phyloP scores from a whole-genome alignment of 2,113 vertebrate genomes.

The Cranoglanis bouderius region DNA sequence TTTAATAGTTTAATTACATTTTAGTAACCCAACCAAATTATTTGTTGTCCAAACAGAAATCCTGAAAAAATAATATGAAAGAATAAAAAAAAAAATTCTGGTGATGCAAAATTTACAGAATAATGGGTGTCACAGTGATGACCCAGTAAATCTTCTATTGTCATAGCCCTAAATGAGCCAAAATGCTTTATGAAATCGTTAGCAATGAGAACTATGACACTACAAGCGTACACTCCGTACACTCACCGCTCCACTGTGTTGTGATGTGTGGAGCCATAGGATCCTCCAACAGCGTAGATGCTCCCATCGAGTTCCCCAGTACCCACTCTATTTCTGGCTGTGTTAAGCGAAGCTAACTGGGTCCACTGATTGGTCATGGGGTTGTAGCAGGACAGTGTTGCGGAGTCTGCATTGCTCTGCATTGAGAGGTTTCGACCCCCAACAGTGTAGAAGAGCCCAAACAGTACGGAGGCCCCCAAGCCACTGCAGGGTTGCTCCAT shows the following conservation, averaged over 20 bases:
- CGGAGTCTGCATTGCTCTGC: constrained; percentile 72
- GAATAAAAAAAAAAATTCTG: neutral
- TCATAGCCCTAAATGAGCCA: neutral
- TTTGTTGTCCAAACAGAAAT: neutral
- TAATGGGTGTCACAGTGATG: neutral
- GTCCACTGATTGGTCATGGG: constrained; percentile 83
- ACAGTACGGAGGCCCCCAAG: constrained; percentile 76
- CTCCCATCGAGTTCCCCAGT: constrained; percentile 75
- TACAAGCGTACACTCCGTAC: neutral
- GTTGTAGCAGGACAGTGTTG: constrained; percentile 78
- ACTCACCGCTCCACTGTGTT: constrained; percentile 77
- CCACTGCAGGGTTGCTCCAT: constrained; percentile 76
- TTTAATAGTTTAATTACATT: neutral
- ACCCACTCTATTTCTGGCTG: constrained; percentile 78
- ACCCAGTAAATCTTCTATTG: neutral
- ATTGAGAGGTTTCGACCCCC: constrained; percentile 77
- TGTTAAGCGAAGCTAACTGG: constrained; percentile 69
- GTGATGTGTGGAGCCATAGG: constrained; percentile 75
- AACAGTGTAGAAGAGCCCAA: constrained; percentile 77
- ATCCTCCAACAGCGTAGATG: constrained; percentile 80
- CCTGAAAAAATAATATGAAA: neutral
- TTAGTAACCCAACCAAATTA: neutral
- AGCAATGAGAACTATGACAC: too few relatives aligned
- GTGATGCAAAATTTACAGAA: neutral
- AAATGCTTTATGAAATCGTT: neutral